Evolutionary conservation across 1,140 invertebrate genomes (phyloP).

Genomic region (Hypsibius dujardini): DNA sequence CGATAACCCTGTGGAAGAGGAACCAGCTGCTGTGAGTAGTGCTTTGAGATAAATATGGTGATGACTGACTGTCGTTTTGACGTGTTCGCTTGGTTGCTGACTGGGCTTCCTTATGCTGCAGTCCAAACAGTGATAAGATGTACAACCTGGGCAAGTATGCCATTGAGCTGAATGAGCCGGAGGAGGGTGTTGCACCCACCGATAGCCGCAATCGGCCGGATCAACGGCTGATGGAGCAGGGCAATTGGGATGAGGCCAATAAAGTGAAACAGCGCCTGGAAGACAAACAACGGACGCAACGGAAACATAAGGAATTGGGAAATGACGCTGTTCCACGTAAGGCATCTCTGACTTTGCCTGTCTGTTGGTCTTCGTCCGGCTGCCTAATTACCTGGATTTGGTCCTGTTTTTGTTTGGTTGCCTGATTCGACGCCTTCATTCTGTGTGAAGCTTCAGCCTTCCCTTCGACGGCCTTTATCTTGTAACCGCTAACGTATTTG

Average conservation of each 20-base stretch:
- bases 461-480: constrained; percentile 34
- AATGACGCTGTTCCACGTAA: too few species aligned
- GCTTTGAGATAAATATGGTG: constrained; percentile 10
- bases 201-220: constrained; percentile 83
- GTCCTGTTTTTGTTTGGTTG: too few species aligned
- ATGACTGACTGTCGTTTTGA: too few species aligned
- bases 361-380: too few species aligned
- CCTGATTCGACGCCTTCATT: too few species aligned
- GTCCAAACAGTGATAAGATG: constrained; percentile 52
- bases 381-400: too few species aligned
- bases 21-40: constrained; percentile 47
- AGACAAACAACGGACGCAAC: constrained; percentile 69
- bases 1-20: constrained; percentile 66
- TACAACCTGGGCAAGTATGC: constrained; percentile 89
- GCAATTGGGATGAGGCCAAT: constrained; percentile 89
- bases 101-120: too few species aligned
- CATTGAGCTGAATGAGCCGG: constrained; percentile 83
- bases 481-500: constrained; percentile 5
- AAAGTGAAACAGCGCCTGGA: constrained; percentile 69
- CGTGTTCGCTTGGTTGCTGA: too few species aligned
- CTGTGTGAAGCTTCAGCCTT: too few species aligned
- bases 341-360: too few species aligned
- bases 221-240: constrained; percentile 92
- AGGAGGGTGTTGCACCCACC: constrained; percentile 78
- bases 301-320: constrained; percentile 55